Evolutionary conservation across 2,113 vertebrate genomes (phyloP), one percentile per base, ranked within the genome.

Genomic region (Acrocephalus arundinaceus): DNA sequence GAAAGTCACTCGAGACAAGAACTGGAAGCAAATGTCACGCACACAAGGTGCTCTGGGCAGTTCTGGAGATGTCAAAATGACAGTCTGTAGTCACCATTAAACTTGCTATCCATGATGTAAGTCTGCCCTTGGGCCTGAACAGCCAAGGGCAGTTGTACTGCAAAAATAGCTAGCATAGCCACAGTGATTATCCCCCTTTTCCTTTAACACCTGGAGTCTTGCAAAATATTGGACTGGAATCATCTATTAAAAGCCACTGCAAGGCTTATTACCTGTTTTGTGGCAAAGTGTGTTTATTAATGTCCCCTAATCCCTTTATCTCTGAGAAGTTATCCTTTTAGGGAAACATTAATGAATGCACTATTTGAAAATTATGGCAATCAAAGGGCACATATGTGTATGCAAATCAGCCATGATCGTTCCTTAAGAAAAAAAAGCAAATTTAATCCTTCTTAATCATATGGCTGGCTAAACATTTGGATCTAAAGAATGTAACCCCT

Each of bases 21-120:
- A 4, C 5, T 67, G 22, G 10, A 48, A 66, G 45, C 28, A 80
- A 63, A 59, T 22, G 12, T 46, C 20, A 45, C 0, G 0, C 12
- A 58, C 31, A 49, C 59, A 72, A 33, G 39, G 10, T 9, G 13
- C 5, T 57, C 51, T 33, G 22, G 28, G 37, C 3, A 41, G n/a
- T 33, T 83, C 58, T 76, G 67, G 31, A 62, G 31, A 54, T 49
- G 31, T 49, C 37, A 84, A 25, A 93, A 62, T 33, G 7, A 24
- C 7, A 21, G 5, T 31, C 30, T 67, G 12, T 31, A 63, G 18
- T 43, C 35, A 77, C 35, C 31, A 17, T 54, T 11, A 25, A 11
- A n/a, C 7, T 25, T 67, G 33, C 48, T 72, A 6, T 33, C 35
- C 35, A n/a, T 11, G 5, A 74, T 33, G 3, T 49, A 35, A 43